Evolutionary conservation across 2,888 invertebrate species (phyloP).

Genomic region (Apodemia zela): DNA sequence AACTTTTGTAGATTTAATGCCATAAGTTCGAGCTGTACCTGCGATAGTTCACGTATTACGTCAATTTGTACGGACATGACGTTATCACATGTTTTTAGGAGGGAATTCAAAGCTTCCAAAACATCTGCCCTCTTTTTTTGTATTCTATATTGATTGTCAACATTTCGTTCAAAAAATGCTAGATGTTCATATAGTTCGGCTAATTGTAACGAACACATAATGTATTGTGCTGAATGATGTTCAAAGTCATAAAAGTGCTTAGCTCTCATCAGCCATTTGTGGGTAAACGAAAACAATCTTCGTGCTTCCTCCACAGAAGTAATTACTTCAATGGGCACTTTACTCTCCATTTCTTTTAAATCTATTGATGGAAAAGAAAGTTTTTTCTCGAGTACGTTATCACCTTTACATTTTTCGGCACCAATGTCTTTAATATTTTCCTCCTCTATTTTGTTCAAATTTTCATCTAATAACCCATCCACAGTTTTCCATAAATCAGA

Average conservation of each 20-base stretch:
- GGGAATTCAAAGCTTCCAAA: slow-evolving; percentile 76
- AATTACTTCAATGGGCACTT: slow-evolving; percentile 50
- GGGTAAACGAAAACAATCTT: slow-evolving; percentile 75
- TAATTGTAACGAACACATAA: slow-evolving; percentile 79
- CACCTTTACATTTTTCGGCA: slow-evolving; percentile 58
- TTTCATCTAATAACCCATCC: slow-evolving; percentile 44
- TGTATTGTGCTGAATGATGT: slow-evolving; percentile 79
- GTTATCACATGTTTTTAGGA: slow-evolving; percentile 71
- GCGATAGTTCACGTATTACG: slow-evolving; percentile 80
- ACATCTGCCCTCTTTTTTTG: slow-evolving; percentile 81
- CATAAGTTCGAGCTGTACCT: slow-evolving; percentile 83
- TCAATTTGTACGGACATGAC: slow-evolving; percentile 77
- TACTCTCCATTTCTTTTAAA: slow-evolving; percentile 57
- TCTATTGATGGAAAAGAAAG: slow-evolving; percentile 44
- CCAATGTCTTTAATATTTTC: slow-evolving; percentile 59
- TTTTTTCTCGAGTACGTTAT: slow-evolving; percentile 44
- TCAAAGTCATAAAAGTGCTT: slow-evolving; percentile 80
- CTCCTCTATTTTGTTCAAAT: slow-evolving; percentile 44
- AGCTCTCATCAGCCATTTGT: slow-evolving; percentile 81
- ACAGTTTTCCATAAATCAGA: slow-evolving; percentile 64
- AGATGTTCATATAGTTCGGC: slow-evolving; percentile 84
- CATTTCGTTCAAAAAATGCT: slow-evolving; percentile 85
- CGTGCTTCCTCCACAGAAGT: slow-evolving; percentile 69
- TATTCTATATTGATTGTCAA: slow-evolving; percentile 81
- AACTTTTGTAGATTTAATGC: slow-evolving; percentile 81